A percentile compares a stretch with the other conserved stretches of the same genome.
These are phyloP conservation scores for Lochmaea crataegi DNA, from an alignment of 2,888 invertebrate species.

Conservation along the genomic window DNA sequence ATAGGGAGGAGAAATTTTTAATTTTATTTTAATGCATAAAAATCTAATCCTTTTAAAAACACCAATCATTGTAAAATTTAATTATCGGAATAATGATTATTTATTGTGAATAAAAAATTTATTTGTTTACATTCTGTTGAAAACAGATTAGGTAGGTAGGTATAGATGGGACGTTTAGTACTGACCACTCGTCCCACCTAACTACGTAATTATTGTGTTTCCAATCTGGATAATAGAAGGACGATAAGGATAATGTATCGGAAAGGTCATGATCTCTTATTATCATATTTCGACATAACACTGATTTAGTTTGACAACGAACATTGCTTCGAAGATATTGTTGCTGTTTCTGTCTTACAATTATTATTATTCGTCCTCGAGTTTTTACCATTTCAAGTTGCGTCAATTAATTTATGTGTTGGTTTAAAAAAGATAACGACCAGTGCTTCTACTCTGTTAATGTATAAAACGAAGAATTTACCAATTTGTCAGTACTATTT, in stretches of 20 bases:
- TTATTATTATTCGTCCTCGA: slow-evolving; percentile 31
- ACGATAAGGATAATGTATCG: slow-evolving; percentile 43
- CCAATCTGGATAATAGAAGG: slow-evolving; percentile 15
- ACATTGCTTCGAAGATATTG: slow-evolving; percentile 30
- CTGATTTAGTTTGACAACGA: slow-evolving; percentile 39
- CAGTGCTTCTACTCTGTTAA: slow-evolving; percentile 7
- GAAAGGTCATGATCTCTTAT: slow-evolving; percentile 52
- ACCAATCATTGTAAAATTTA: neutral
- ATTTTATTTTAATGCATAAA: too few species aligned
- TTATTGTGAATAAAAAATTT: neutral
- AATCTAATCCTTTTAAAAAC: too few species aligned
- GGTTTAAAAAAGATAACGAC: slow-evolving; percentile 25
- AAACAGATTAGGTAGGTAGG: neutral
- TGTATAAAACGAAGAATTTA: slow-evolving; percentile 19
- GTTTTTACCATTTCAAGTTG: slow-evolving; percentile 34
- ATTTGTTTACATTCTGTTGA: neutral
- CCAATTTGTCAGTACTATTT: slow-evolving; percentile 9
- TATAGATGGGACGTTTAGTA: neutral
- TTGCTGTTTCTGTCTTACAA: slow-evolving; percentile 38
- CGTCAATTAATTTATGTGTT: slow-evolving; percentile 26
- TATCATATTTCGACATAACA: slow-evolving; percentile 50
- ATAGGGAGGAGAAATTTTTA: too few species aligned
- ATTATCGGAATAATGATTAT: neutral
- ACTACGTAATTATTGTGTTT: neutral
- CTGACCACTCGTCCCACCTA: neutral